These are phyloP conservation scores for Pseudomyrmex flavicornis DNA, from an alignment of 1,140 invertebrate genomes.

Conservation along the genomic window DNA sequence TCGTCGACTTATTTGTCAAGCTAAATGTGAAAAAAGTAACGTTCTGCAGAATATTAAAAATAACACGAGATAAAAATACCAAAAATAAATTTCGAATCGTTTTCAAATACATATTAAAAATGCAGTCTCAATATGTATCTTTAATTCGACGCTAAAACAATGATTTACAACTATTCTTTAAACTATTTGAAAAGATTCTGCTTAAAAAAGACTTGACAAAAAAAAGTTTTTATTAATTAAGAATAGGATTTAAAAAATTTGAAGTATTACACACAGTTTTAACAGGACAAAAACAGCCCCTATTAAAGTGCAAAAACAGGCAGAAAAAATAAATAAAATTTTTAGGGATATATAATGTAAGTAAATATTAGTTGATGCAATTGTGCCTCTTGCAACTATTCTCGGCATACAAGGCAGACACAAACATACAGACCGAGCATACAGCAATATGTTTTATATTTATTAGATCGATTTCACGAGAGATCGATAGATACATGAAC, in stretches of 20 bases:
- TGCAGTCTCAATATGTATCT: not conserved
- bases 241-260: too few relatives aligned
- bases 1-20: conserved; percentile 55
- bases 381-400: conserved; percentile 13
- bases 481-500: conserved; percentile 58
- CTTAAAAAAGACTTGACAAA: not conserved
- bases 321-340: not conserved
- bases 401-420: not conserved
- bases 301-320: not conserved
- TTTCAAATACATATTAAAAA: not conserved
- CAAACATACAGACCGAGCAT: not conserved
- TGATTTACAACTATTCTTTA: not conserved
- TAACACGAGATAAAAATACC: not conserved
- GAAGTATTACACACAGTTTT: too few relatives aligned
- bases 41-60: conserved; percentile 41
- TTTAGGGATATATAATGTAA: not conserved
- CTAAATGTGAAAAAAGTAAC: conserved; percentile 30
- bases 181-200: not conserved
- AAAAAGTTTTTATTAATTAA: not conserved
- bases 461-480: conserved; percentile 42
- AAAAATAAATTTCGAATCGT: not conserved
- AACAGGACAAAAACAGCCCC: too few relatives aligned
- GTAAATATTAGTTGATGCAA: not conserved
- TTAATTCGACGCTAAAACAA: too few relatives aligned
- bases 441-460: conserved; percentile 39